Base-by-base conservation (phyloP, 2,797 vertebrate genomes). In the Phylloscopus collybita region DNA sequence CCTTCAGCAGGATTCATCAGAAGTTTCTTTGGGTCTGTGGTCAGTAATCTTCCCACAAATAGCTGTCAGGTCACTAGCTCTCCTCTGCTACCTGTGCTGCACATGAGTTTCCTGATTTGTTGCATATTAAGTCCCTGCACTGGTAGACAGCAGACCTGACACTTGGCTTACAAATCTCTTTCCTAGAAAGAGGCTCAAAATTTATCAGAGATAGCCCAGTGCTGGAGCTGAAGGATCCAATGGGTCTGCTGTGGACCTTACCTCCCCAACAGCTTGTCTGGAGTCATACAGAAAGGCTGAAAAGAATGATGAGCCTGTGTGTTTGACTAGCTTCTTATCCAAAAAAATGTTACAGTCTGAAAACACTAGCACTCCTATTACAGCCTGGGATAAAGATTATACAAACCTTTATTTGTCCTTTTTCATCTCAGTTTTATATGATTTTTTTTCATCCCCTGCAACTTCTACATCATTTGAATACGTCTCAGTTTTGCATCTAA, bases 401-500 rank as follows among this genome's bases (percentile, higher is more conserved):
- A 6, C 16, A 76, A 88, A 75, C 2, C 1, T 80, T 40, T 4
- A 11, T 61, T 47, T 75, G 20, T 32, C 11, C 19, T 38, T 29
- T 54, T 29, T 74, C 42, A 9, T 18, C 13, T 64, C n/a, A 26
- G 4, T 80, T 80, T 56, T 16, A 36, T 65, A 4, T 21, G 7
- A 13, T 25, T 34, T 8, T 60, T 27, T 70, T 69, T 64, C 6
- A 5, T 45, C 8, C 9, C 6, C 16, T 54, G 26, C 5, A 29
- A 74, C 4, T 75, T 82, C 42, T 65, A 23, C 10, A 61, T 2
- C 11, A 40, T 67, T 30, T 60, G 87, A 93, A 66, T 49, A 25
- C 54, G 54, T 88, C 65, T 83, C 80, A 59, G 61, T 80, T 90
- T 93, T 90, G 64, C 73, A 34, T 70, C 82, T 92, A 83, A 91